phyloP scores from a whole-genome alignment of 1,140 invertebrate species.

The Heliconius hewitsoni region DNA sequence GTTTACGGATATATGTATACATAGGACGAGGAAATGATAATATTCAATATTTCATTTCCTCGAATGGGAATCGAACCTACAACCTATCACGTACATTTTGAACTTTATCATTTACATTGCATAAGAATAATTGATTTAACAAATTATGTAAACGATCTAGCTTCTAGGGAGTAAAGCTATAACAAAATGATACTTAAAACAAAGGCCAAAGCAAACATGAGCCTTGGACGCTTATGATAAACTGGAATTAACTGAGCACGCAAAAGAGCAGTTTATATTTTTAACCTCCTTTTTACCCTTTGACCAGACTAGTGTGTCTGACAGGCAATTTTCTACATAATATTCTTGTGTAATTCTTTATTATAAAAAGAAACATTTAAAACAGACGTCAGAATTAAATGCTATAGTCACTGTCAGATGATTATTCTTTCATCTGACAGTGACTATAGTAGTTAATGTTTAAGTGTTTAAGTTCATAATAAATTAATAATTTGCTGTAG shows the following conservation, averaged over 20 bases:
- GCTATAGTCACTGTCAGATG: conserved; percentile 3
- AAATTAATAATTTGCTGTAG: neutral
- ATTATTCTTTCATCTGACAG: neutral
- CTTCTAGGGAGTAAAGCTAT: neutral
- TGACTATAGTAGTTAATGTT: no score
- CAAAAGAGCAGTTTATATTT: conserved; percentile 40
- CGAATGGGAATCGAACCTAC: no score
- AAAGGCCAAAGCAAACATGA: neutral
- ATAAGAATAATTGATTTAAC: no score
- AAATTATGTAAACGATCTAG: neutral
- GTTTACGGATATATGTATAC: no score
- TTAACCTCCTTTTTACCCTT: conserved; percentile 44
- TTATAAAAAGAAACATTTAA: conserved; percentile 31
- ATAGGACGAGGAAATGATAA: no score
- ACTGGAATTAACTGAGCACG: conserved; percentile 38
- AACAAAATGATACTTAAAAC: conserved; percentile 18
- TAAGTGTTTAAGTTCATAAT: neutral
- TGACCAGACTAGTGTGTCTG: conserved; percentile 66
- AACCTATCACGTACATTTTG: no score
- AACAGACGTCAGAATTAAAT: neutral
- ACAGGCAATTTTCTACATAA: conserved; percentile 76
- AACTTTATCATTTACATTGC: no score
- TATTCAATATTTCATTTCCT: no score
- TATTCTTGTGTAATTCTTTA: conserved; percentile 53
- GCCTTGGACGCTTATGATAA: conserved; percentile 20